Evolutionary conservation across 2,888 invertebrate species (phyloP).

Genomic region (Mactromeris polynyma): DNA sequence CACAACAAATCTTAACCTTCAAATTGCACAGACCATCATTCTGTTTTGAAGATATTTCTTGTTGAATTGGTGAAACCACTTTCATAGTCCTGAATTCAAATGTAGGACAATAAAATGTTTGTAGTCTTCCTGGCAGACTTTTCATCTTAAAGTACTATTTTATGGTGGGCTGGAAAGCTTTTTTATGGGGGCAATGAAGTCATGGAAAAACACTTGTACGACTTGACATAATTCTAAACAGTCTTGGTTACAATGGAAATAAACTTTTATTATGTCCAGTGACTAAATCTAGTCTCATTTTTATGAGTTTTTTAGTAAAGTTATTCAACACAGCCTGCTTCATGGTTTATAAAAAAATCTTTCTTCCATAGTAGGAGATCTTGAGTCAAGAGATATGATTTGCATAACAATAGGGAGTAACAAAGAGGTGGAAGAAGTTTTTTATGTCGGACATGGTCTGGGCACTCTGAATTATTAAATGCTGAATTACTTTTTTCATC

Average conservation of each 20-base stretch:
- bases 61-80: background rate
- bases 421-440: slow-evolving; percentile 20
- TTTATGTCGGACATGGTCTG: slow-evolving; percentile 35
- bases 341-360: background rate
- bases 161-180: slow-evolving; percentile 2
- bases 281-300: slow-evolving; percentile 17
- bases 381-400: slow-evolving; percentile 6
- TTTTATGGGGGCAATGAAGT: slow-evolving; percentile 6
- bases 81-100: background rate
- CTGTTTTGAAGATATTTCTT: too few relatives aligned
- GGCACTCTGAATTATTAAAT: slow-evolving; percentile 44
- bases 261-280: slow-evolving; percentile 10
- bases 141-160: background rate
- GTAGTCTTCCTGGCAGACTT: background rate
- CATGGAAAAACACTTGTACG: slow-evolving; percentile 39
- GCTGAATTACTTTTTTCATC: slow-evolving; percentile 24
- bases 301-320: slow-evolving; percentile 1
- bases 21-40: too few relatives aligned
- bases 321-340: background rate
- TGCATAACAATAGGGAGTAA: slow-evolving; percentile 28
- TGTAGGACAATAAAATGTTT: background rate
- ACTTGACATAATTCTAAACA: slow-evolving; percentile 6
- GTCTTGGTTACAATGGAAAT: background rate
- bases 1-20: too few relatives aligned
- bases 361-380: slow-evolving; percentile 7